Evolutionary conservation across 1,140 invertebrate genomes (phyloP).

Genomic region (Drosophila kohkoa): DNA sequence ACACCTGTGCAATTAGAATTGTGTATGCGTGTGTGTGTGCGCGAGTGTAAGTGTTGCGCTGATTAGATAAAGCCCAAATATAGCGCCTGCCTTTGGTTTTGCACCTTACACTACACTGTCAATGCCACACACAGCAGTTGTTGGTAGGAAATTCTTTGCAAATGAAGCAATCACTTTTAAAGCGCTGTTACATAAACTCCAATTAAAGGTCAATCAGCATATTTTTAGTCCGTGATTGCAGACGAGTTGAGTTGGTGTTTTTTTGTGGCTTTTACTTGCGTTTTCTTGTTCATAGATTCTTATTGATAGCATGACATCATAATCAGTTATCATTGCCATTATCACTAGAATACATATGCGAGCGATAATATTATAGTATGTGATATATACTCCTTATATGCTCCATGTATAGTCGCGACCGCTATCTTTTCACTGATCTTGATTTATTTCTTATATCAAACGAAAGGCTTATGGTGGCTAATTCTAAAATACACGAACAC

Average conservation of each 20-base stretch:
- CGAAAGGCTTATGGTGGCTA: slow-evolving; percentile 12
- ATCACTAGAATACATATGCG: slow-evolving; percentile 19
- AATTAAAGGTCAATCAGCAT: slow-evolving; percentile 42
- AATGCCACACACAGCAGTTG: slow-evolving; percentile 29
- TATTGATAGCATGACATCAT: slow-evolving; percentile 62
- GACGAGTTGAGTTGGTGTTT: slow-evolving; percentile 1
- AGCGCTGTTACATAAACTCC: slow-evolving; percentile 63
- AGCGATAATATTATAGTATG: slow-evolving; percentile 18
- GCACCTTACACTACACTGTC: slow-evolving; percentile 45
- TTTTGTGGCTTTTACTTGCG: slow-evolving; percentile 6
- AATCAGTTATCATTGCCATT: slow-evolving; percentile 17
- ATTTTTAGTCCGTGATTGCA: slow-evolving; percentile 59
- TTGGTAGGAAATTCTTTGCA: slow-evolving; percentile 67
- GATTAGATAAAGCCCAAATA: slow-evolving; percentile 71
- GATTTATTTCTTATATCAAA: slow-evolving; percentile 48
- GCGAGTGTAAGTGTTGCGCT: slow-evolving; percentile 30
- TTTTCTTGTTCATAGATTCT: slow-evolving; percentile 15
- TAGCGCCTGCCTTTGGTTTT: slow-evolving; percentile 59
- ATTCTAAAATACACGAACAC: slow-evolving; percentile 12
- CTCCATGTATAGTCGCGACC: background rate
- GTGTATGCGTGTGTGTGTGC: slow-evolving; percentile 26
- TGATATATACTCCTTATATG: background rate
- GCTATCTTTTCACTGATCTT: slow-evolving; percentile 57
- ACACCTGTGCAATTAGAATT: slow-evolving; percentile 13
- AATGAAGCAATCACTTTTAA: slow-evolving; percentile 71